These are phyloP conservation scores for Oncorhynchus keta DNA, from an alignment of 2,113 vertebrate genomes.

Conservation along the genomic window DNA sequence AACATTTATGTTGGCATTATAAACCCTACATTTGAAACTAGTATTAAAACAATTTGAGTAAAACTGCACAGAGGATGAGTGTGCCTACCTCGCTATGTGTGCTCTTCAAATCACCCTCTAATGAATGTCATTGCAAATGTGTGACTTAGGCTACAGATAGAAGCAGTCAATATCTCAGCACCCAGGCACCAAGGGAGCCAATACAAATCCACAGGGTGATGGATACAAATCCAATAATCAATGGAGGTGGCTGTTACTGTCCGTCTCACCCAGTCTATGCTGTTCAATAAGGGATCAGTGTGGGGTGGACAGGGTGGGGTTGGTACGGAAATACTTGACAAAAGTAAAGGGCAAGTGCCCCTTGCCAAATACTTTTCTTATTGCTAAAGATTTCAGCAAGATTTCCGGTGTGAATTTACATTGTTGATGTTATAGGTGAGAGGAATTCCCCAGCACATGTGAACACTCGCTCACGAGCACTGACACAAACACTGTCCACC, in stretches of 20 bases:
- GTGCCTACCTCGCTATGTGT: background rate
- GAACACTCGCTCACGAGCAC: background rate
- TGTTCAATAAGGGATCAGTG: constrained; percentile 33
- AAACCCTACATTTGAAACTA: background rate
- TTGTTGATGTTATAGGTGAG: background rate
- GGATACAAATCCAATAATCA: constrained; percentile 56
- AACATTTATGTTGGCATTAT: background rate
- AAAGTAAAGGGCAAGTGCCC: too few relatives aligned
- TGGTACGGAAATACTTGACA: background rate
- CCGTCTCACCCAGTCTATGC: constrained; percentile 47
- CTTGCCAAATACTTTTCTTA: background rate
- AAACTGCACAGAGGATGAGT: background rate
- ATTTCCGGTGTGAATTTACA: background rate
- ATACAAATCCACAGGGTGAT: constrained; percentile 34
- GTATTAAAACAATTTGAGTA: background rate
- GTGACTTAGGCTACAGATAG: background rate
- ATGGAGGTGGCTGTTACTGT: constrained; percentile 37
- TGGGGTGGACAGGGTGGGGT: background rate
- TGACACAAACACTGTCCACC: background rate
- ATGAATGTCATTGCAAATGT: constrained; percentile 18
- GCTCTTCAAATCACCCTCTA: constrained; percentile 13
- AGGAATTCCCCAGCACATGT: background rate
- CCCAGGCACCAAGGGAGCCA: constrained; percentile 11
- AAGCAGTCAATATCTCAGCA: constrained; percentile 22
- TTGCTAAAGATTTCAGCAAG: background rate